Evolutionary conservation across 2,113 vertebrate species (phyloP).

Genomic region (Oncorhynchus gorbuscha): DNA sequence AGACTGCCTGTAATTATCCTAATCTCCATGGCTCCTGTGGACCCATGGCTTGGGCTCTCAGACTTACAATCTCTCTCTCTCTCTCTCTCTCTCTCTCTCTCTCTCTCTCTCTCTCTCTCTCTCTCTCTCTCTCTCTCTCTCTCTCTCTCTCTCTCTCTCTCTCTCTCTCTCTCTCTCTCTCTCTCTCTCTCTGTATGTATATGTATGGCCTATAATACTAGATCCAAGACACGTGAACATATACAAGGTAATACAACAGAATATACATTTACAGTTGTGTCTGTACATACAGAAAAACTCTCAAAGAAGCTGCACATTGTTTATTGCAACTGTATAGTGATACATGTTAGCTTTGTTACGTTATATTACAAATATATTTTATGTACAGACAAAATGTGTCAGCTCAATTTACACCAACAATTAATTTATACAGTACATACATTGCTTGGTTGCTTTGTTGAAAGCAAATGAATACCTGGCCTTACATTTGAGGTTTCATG

Average conservation of each 20-base stretch:
- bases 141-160: no score
- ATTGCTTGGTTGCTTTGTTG: constrained; percentile 59
- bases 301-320: constrained; percentile 59
- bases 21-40: neutral
- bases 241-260: neutral
- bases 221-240: neutral
- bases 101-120: no score
- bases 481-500: neutral
- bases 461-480: constrained; percentile 61
- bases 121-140: neutral
- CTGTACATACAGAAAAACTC: neutral
- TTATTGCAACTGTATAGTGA: constrained; percentile 66
- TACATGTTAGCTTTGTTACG: constrained; percentile 61
- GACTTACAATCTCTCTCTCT: neutral
- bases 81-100: no score
- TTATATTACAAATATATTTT: constrained; percentile 76
- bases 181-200: no score
- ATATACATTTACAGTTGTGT: neutral
- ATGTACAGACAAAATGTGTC: constrained; percentile 71
- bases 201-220: neutral
- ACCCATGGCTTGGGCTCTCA: neutral
- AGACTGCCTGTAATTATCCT: constrained; percentile 9
- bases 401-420: constrained; percentile 63
- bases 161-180: no score
- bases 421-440: constrained; percentile 78